These are phyloP conservation scores for Pomatorhinus ruficollis DNA, from an alignment of 2,113 vertebrate species.

Conservation along the genomic window DNA sequence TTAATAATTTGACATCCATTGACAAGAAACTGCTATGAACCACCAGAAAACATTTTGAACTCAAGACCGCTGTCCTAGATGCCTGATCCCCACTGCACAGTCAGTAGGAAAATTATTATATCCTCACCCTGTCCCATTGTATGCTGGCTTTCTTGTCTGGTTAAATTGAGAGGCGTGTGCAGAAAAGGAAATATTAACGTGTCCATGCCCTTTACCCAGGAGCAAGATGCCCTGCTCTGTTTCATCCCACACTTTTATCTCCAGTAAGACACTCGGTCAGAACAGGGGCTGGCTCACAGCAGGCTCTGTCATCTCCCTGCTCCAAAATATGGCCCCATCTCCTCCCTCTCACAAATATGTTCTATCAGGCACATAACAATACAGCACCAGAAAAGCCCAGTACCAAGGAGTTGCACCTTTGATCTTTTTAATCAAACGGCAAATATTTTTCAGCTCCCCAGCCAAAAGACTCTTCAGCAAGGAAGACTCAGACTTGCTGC, in stretches of 20 bases:
- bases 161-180: background rate
- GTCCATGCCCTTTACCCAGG: background rate
- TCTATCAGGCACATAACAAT: background rate
- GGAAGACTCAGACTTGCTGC: background rate
- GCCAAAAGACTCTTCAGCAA: background rate
- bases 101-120: background rate
- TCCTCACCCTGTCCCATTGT: background rate
- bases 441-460: background rate
- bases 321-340: background rate
- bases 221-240: conserved; percentile 3
- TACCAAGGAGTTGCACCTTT: background rate
- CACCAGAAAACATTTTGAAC: background rate
- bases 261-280: background rate
- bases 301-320: background rate
- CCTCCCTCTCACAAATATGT: background rate
- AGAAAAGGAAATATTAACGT: background rate
- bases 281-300: background rate
- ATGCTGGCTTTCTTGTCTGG: background rate
- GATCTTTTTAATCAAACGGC: background rate
- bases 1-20: background rate
- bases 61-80: background rate
- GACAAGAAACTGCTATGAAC: background rate
- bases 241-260: background rate
- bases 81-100: background rate
- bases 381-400: background rate